Evolutionary conservation across 2,113 vertebrate species (phyloP).

Genomic region (Megalops atlanticus): DNA sequence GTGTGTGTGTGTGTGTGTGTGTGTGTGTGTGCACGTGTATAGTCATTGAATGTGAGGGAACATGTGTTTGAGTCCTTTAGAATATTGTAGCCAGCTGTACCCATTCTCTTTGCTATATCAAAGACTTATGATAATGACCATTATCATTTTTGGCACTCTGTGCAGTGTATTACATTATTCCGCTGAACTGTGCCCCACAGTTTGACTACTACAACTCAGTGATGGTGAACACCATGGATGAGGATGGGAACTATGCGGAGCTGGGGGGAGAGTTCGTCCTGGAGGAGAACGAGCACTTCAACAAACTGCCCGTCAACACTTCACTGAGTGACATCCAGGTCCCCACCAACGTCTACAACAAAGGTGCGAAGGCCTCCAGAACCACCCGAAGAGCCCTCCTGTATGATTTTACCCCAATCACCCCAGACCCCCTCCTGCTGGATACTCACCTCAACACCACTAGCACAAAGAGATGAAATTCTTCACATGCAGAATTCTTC

Average conservation of each 20-base stretch:
- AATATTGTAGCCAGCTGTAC: too few species aligned
- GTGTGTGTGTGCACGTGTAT: background rate
- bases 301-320: constrained; percentile 83
- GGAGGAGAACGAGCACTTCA: constrained; percentile 89
- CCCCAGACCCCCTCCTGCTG: too few species aligned
- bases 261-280: constrained; percentile 86
- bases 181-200: constrained; percentile 56
- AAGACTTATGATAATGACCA: too few species aligned
- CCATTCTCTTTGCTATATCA: background rate
- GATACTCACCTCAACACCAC: too few species aligned
- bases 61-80: constrained; percentile 8
- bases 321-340: constrained; percentile 88
- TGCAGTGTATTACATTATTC: background rate
- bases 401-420: too few species aligned
- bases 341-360: constrained; percentile 95
- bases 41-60: constrained; percentile 10
- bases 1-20: constrained; percentile 24
- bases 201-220: constrained; percentile 92
- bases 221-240: constrained; percentile 83
- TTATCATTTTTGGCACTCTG: too few species aligned
- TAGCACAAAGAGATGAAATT: too few species aligned
- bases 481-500: too few species aligned
- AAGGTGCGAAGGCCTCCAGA: constrained; percentile 69
- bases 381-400: background rate
- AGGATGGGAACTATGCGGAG: constrained; percentile 77